These are phyloP conservation scores for Eristalis arbustorum DNA, from an alignment of 2,888 invertebrate genomes.

Conservation along the genomic window DNA sequence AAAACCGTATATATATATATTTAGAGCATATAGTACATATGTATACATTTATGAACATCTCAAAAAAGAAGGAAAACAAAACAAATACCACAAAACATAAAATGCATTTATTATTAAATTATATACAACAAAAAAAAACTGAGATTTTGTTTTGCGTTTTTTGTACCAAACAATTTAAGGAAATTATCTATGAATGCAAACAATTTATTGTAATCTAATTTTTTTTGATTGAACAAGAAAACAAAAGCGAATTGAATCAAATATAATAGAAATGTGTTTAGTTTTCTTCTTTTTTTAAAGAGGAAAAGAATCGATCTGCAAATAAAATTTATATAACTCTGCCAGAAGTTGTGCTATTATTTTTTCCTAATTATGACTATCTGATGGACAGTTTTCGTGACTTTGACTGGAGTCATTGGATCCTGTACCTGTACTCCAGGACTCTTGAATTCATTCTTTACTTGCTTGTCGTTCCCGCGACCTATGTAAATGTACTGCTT, in stretches of 20 bases:
- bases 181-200: slow-evolving; percentile 51
- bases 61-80: slow-evolving; percentile 20
- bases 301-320: slow-evolving; percentile 37
- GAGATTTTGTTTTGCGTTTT: slow-evolving; percentile 71
- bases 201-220: slow-evolving; percentile 69
- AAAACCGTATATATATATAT: slow-evolving; percentile 59
- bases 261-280: slow-evolving; percentile 22
- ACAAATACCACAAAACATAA: slow-evolving; percentile 71
- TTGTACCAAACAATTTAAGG: slow-evolving; percentile 72
- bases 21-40: slow-evolving; percentile 52
- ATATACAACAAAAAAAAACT: slow-evolving; percentile 42
- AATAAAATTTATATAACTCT: slow-evolving; percentile 53
- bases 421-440: too few relatives aligned
- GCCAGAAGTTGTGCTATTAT: slow-evolving; percentile 7
- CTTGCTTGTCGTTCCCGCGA: too few relatives aligned
- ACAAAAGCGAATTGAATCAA: slow-evolving; percentile 8
- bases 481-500: too few relatives aligned
- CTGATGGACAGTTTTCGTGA: neutral
- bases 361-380: neutral
- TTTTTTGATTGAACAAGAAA: slow-evolving; percentile 34
- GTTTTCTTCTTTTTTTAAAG: slow-evolving; percentile 48
- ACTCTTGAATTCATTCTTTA: too few relatives aligned
- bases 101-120: slow-evolving; percentile 70
- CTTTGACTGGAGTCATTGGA: too few relatives aligned
- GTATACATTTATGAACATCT: slow-evolving; percentile 67